A percentile compares a stretch with the other conserved stretches of the same genome.
phyloP scores from a whole-genome alignment of 1,140 invertebrate species.

The Ectropis grisescens region DNA sequence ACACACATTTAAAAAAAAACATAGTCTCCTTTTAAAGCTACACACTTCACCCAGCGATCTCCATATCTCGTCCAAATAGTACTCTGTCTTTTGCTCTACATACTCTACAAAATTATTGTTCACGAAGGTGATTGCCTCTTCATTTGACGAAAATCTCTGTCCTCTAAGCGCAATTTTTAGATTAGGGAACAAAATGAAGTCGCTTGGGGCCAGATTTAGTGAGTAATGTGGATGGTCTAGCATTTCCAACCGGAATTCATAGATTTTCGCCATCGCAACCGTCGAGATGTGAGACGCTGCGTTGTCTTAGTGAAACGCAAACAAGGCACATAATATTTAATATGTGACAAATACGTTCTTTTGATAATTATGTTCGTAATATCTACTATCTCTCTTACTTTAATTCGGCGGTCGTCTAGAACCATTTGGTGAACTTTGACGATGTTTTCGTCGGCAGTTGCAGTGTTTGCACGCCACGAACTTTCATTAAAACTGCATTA shows the following conservation, averaged over 20 bases:
- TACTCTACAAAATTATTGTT: constrained; percentile 5
- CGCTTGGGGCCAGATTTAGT: neutral
- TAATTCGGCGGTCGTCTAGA: too few relatives aligned
- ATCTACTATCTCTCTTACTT: too few relatives aligned
- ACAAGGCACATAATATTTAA: constrained; percentile 1
- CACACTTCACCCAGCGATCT: constrained; percentile 10
- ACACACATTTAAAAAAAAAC: too few relatives aligned
- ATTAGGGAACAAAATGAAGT: neutral
- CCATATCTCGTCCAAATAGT: constrained; percentile 9
- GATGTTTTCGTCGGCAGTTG: too few relatives aligned
- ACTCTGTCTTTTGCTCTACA: constrained; percentile 9
- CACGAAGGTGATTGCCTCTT: constrained; percentile 1
- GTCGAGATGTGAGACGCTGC: neutral
- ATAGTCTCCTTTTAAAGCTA: constrained; percentile 7
- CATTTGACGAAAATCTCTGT: too few relatives aligned
- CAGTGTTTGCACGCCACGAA: too few relatives aligned
- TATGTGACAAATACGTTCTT: too few relatives aligned
- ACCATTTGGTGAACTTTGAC: too few relatives aligned
- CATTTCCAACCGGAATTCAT: neutral
- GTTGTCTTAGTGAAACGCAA: neutral
- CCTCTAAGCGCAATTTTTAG: neutral
- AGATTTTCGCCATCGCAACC: neutral
- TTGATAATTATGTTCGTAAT: too few relatives aligned
- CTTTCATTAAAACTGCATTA: too few relatives aligned
- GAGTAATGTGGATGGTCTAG: neutral